Conservation (phyloP, 1,140 invertebrate species). For the Plutomurus gul region DNA sequence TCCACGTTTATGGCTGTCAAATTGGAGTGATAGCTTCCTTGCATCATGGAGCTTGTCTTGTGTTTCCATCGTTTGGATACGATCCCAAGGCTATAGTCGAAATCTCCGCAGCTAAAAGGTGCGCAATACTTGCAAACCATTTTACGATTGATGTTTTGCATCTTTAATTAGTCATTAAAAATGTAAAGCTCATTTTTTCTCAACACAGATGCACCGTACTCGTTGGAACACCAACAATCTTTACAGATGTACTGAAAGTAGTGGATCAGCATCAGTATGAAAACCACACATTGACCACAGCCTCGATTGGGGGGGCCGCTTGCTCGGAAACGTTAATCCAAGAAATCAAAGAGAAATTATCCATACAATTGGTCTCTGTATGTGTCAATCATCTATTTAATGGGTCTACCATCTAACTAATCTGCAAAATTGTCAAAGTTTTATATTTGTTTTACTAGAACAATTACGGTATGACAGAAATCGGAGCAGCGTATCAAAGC, state of each 20-base stretch:
- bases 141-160: not conserved
- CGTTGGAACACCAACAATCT: constrained; percentile 97
- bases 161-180: not conserved
- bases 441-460: constrained; percentile 14
- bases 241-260: constrained; percentile 75
- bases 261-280: constrained; percentile 57
- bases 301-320: constrained; percentile 31
- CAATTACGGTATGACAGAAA: constrained; percentile 46
- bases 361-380: constrained; percentile 60
- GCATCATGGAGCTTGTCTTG: constrained; percentile 66
- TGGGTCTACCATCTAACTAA: no score
- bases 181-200: not conserved
- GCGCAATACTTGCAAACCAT: not conserved
- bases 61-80: constrained; percentile 67
- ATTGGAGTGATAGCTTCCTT: constrained; percentile 66
- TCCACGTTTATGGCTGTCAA: constrained; percentile 86
- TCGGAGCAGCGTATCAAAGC: constrained; percentile 35
- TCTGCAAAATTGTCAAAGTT: no score
- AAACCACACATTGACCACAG: constrained; percentile 56
- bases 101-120: not conserved
- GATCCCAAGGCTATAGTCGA: not conserved
- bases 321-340: constrained; percentile 33
- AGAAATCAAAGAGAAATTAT: constrained; percentile 34
- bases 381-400: no score
- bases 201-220: constrained; percentile 74